Conservation (phyloP, 1,140 invertebrate genomes). For the Anoplolepis gracilipes region DNA sequence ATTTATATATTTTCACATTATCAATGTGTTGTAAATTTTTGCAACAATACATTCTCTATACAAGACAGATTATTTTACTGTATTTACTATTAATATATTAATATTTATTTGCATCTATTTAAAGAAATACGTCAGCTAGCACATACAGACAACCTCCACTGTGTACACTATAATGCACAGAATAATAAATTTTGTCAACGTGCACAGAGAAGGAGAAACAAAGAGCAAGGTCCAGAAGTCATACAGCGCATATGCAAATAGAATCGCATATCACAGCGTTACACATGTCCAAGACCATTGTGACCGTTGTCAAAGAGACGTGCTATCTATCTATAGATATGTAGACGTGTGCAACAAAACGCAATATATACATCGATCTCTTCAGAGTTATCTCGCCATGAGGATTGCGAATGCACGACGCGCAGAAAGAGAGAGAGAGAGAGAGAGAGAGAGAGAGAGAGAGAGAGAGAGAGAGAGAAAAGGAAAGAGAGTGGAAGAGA, state of each 20-base stretch:
- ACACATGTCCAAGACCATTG: constrained; percentile 14
- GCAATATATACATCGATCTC: constrained; percentile 1
- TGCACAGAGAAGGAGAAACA: background rate
- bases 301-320: constrained; percentile 32
- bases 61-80: background rate
- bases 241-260: background rate
- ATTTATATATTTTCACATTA: constrained; percentile 1
- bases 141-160: background rate
- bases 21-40: background rate
- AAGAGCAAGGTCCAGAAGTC: background rate
- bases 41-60: too few relatives aligned
- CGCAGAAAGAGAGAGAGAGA: background rate
- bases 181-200: background rate
- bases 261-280: background rate
- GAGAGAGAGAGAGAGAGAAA: too few relatives aligned
- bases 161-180: background rate
- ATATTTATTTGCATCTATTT: background rate
- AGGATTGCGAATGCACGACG: background rate
- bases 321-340: constrained; percentile 51
- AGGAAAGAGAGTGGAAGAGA: too few relatives aligned
- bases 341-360: constrained; percentile 1
- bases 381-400: constrained; percentile 46
- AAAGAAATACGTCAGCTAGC: constrained; percentile 14
- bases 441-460: too few relatives aligned
- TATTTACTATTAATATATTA: background rate